phyloP scores from a whole-genome alignment of 1,140 invertebrate species.

The Lepidurus apus region DNA sequence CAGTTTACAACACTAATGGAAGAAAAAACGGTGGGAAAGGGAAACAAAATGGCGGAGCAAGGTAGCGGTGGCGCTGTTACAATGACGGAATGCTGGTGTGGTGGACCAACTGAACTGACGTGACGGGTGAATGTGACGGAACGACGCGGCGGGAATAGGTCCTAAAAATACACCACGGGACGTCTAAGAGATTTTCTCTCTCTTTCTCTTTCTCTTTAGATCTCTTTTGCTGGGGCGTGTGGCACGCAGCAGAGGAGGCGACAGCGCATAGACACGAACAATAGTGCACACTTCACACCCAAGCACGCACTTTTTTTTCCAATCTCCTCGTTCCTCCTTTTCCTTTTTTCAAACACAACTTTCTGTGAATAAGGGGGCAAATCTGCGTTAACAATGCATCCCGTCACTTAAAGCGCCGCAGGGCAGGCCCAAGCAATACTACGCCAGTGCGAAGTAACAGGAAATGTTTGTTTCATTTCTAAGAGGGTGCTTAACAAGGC shows the following conservation, averaged over 20 bases:
- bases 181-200: background rate
- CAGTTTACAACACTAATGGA: background rate
- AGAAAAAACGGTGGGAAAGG: background rate
- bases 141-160: background rate
- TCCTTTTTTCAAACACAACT: background rate
- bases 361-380: too few species aligned
- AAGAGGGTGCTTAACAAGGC: too few species aligned
- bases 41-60: background rate
- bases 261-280: conserved; percentile 12
- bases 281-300: conserved; percentile 10
- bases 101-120: background rate
- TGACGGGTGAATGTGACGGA: background rate
- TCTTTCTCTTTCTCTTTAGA: background rate
- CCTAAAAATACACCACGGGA: conserved; percentile 2
- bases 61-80: background rate
- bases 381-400: too few species aligned
- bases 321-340: background rate
- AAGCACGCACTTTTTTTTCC: background rate
- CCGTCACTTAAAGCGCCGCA: too few species aligned
- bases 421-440: too few species aligned
- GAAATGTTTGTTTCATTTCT: too few species aligned
- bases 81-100: background rate
- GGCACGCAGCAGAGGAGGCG: background rate
- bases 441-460: too few species aligned
- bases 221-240: background rate